Evolutionary conservation across 2,888 invertebrate species (phyloP).

Genomic region (Ophion ellenae): DNA sequence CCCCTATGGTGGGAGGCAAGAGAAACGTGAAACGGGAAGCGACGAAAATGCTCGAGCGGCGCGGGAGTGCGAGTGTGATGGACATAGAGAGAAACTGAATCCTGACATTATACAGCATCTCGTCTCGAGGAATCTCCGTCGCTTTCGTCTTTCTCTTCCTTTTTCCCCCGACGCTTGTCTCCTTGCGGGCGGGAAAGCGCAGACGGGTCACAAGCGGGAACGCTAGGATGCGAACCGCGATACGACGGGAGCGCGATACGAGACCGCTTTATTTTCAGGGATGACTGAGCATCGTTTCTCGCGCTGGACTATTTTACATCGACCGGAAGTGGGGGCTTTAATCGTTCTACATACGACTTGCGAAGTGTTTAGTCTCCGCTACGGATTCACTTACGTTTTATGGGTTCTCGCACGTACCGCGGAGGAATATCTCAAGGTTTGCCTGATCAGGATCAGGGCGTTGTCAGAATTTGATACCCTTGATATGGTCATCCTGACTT

Average conservation of each 20-base stretch:
- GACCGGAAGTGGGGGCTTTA: constrained; percentile 61
- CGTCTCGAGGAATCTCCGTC: constrained; percentile 11
- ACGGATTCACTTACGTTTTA: constrained; percentile 54
- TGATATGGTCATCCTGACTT: no score
- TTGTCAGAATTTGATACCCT: no score
- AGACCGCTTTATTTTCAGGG: constrained; percentile 63
- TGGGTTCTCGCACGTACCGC: constrained; percentile 7
- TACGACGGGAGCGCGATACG: constrained; percentile 25
- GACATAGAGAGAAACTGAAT: constrained; percentile 27
- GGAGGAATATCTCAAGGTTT: no score
- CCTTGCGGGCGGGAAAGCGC: constrained; percentile 2
- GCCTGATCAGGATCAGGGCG: no score
- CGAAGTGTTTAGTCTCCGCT: not conserved
- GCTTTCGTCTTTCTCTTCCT: constrained; percentile 22
- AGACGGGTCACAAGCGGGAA: constrained; percentile 2
- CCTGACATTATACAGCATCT: constrained; percentile 30
- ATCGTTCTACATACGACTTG: constrained; percentile 39
- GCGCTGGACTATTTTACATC: constrained; percentile 39
- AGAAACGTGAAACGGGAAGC: constrained; percentile 65
- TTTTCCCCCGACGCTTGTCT: constrained; percentile 32
- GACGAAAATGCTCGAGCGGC: constrained; percentile 49
- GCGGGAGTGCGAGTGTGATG: constrained; percentile 15
- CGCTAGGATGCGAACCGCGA: constrained; percentile 24
- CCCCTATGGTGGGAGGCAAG: constrained; percentile 46
- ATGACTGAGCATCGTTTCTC: constrained; percentile 55